phyloP scores from a whole-genome alignment of 2,797 vertebrate genomes.

The Babyrousa celebensis region DNA sequence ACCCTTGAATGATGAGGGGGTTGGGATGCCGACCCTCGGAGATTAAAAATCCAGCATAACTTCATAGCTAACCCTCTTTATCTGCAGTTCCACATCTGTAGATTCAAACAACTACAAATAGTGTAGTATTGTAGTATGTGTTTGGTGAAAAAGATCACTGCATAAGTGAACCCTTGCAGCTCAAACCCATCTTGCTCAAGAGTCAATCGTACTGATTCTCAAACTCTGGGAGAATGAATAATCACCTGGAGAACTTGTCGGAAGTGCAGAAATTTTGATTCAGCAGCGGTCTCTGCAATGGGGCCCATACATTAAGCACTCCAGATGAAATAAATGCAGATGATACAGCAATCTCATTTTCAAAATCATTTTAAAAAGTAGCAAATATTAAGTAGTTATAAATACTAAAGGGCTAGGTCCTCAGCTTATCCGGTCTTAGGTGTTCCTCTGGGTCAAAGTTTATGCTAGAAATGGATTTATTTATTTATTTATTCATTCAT shows the following conservation, averaged over 20 bases:
- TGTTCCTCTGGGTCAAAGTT: not conserved
- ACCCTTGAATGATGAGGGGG: not conserved
- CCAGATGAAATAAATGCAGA: slow-evolving; percentile 21
- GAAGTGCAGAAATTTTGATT: not conserved
- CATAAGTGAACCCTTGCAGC: not conserved
- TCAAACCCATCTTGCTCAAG: not conserved
- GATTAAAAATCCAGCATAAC: not conserved
- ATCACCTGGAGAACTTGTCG: not conserved
- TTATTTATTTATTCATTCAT: slow-evolving; percentile 20
- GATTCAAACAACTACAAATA: not conserved
- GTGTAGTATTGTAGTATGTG: not conserved
- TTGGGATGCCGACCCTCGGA: not conserved
- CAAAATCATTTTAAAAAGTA: slow-evolving; percentile 56
- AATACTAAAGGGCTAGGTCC: not conserved
- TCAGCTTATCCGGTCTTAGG: not conserved
- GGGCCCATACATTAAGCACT: not conserved
- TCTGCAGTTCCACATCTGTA: not conserved
- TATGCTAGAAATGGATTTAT: not conserved
- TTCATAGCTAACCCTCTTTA: not conserved
- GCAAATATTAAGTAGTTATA: slow-evolving; percentile 16
- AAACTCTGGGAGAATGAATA: not conserved
- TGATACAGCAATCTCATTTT: not conserved
- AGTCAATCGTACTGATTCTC: not conserved
- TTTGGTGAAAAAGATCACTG: not conserved
- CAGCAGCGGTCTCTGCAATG: not conserved